These are phyloP conservation scores for Callipepla squamata DNA, from an alignment of 2,113 vertebrate genomes.

Conservation along the genomic window DNA sequence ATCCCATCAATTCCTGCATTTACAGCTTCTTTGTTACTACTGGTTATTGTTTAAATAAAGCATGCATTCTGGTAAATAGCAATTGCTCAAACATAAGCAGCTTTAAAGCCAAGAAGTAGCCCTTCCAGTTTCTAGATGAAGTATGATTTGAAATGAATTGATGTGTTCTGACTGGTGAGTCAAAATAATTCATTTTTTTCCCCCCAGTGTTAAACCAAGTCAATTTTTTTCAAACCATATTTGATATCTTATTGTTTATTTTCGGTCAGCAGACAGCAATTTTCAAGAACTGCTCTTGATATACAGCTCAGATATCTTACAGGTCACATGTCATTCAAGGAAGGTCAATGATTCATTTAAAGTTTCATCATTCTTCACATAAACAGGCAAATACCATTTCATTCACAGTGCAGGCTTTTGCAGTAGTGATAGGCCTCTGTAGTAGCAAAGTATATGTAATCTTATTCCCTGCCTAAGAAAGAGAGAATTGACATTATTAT, in stretches of 20 bases:
- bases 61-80: constrained; percentile 54
- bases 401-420: constrained; percentile 67
- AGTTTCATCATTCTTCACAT: constrained; percentile 86
- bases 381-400: constrained; percentile 80
- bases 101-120: constrained; percentile 57
- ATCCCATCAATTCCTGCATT: not conserved
- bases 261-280: constrained; percentile 88
- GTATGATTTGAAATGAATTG: constrained; percentile 78
- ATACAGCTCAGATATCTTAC: constrained; percentile 82
- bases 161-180: constrained; percentile 87
- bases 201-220: constrained; percentile 82
- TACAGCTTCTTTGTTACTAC: constrained; percentile 41
- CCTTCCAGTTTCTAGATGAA: constrained; percentile 67
- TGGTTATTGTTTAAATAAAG: constrained; percentile 70
- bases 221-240: constrained; percentile 87
- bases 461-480: constrained; percentile 67
- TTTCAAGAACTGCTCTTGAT: constrained; percentile 83
- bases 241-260: constrained; percentile 92
- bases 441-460: constrained; percentile 33
- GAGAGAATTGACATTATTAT: constrained; percentile 53
- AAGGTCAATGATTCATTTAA: constrained; percentile 90
- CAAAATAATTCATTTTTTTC: constrained; percentile 79
- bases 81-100: constrained; percentile 61
- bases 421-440: constrained; percentile 41
- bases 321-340: constrained; percentile 89